Base-by-base conservation (phyloP, 2,113 vertebrate genomes). In the Nannospalax galili region DNA sequence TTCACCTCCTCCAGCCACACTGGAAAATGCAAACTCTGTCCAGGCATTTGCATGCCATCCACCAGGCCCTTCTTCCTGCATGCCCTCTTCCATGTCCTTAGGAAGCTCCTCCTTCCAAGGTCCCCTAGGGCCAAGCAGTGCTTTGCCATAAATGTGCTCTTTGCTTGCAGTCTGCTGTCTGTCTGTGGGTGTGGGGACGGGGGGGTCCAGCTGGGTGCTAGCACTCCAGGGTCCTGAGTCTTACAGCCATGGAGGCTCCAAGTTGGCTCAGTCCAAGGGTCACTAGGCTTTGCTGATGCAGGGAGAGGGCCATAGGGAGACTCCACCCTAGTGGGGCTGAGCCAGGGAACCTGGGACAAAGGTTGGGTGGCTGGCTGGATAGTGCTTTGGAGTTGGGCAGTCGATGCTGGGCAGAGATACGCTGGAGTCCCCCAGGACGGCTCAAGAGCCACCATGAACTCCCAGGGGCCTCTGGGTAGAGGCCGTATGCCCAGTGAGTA, bases 261-360 rank as follows among this genome's bases (percentile, higher is more conserved):
- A 35, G n/a, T 58, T 0, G 1, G 86, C 84, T 88, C 58, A 70
- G 96, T 98, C 93, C 97, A 98, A 98, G 96, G 97, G 94, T 97
- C 97, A 95, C 87, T 88, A 93, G 92, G 93, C 90, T 95, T 84
- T 96, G 94, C 97, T 97, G 94, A 97, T 67, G 84, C 78, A 87
- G 88, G 67, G 69, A 80, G 40, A 92, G 45, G 75, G 96, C 94
- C 75, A 14, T 37, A 92, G 86, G 40, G 65, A 94, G 93, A 78
- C 97, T 96, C 97, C 96, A 58, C 97, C 97, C 97, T 77, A 0
- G n/a, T 42, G 0, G 45, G 96, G 92, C 77, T 1, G 91, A 78
- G 80, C 86, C 84, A 70, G 80, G 87, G 88, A 91, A 78, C 79
- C 91, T 2, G 8, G 97, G 84, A 91, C 97, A 96, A 98, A 98